Evolutionary conservation across 2,888 invertebrate genomes (phyloP), one percentile per base, ranked within the genome.

Genomic region (Eubasilissa splendida): DNA sequence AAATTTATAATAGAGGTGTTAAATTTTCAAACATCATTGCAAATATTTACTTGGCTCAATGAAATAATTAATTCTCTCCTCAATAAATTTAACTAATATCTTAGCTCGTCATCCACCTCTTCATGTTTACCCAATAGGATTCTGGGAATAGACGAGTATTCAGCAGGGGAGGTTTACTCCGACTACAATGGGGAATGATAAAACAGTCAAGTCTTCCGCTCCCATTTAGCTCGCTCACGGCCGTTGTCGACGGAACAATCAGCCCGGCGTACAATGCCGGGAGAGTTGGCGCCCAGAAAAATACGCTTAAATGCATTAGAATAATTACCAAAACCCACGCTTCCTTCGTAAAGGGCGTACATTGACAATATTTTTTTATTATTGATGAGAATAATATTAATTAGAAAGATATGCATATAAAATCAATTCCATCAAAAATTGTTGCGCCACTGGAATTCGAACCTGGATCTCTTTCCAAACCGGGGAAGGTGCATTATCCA

Each of bases 151-250:
- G 31, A 31, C 63, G 42, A 63, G 33, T 12, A 63, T 33, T 63
- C 5, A 33, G 33, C 63, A 31, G 11, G 22, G 31, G 5, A 11
- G 33, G 12, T 4, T 33, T 31, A 12, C 63, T 33, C 63, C 12
- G n/a, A 63, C 33, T 63, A 63, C 63, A 63, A 63, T 63, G 63
- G 63, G 33, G 12, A 11, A 33, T 63, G 33, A 63, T 63, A 63
- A 63, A 63, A 33, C 12, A 4, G 11, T 12, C 22, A 11, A 33
- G 5, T 2, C 63, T 63, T 63, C 63, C 22, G 31, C 60, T 60
- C 3, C 33, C 14, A 63, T 31, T 63, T 14, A 22, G 63, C 11
- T 63, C 63, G 22, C 31, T 11, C 3, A 12, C 42, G 42, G 42
- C 63, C 31, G 33, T 7, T 12, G 12, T n/a, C 33, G 5, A 31